Conservation (phyloP, 2,797 vertebrate genomes). For the Taeniopygia guttata region DNA sequence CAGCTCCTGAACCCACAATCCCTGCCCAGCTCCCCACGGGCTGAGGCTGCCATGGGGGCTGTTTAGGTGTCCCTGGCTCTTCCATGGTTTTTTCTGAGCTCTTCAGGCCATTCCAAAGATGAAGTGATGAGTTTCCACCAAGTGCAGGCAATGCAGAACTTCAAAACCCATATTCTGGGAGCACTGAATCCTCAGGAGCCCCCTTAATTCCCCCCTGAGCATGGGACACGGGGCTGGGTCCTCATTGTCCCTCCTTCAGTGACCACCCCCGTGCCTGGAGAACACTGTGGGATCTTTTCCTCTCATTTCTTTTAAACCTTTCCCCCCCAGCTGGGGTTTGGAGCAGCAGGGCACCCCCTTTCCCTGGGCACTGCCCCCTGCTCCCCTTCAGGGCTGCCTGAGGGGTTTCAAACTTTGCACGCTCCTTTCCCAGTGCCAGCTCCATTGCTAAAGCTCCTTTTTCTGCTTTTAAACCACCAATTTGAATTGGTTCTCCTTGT, state of each 20-base stretch:
- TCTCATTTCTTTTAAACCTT: not conserved
- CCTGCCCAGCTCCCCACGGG: rapidly evolving
- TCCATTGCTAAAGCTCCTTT: not conserved
- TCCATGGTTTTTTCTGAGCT: not conserved
- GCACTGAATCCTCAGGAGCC: not conserved
- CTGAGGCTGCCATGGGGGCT: not conserved
- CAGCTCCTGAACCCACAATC: rapidly evolving
- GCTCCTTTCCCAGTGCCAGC: not conserved
- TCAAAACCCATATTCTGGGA: rapidly evolving
- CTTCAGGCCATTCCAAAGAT: not conserved
- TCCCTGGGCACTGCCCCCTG: not conserved
- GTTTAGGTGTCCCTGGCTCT: rapidly evolving
- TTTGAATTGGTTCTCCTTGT: not conserved
- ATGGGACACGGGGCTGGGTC: rapidly evolving
- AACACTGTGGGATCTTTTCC: not conserved
- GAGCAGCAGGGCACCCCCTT: not conserved
- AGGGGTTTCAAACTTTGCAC: not conserved
- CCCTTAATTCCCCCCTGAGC: too few species aligned
- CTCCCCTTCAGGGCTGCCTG: not conserved
- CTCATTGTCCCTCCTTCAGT: not conserved
- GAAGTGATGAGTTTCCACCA: not conserved
- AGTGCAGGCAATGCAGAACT: not conserved
- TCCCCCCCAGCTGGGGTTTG: not conserved
- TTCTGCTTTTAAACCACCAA: not conserved
- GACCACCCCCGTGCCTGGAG: rapidly evolving